These are phyloP conservation scores for Nephila pilipes DNA, from an alignment of 1,140 invertebrate genomes.

Conservation along the genomic window DNA sequence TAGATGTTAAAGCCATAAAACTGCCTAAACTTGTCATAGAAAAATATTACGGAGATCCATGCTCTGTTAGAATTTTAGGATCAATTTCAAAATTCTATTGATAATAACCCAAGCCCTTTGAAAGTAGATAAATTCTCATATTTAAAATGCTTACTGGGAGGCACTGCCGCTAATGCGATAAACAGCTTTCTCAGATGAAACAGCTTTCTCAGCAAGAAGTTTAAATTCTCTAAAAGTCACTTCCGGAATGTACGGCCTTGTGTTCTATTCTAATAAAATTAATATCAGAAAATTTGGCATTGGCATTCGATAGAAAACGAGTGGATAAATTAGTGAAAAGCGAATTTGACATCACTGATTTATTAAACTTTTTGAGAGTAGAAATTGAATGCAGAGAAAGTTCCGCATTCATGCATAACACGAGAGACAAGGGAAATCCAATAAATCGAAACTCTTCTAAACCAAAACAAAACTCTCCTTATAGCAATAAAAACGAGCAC, in stretches of 20 bases:
- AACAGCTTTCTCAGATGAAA: neutral
- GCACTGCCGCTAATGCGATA: neutral
- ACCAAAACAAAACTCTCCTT: neutral
- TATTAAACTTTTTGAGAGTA: neutral
- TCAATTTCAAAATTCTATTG: neutral
- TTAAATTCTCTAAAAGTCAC: neutral
- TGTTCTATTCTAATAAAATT: neutral
- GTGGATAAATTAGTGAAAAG: neutral
- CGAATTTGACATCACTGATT: neutral
- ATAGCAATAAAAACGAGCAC: neutral
- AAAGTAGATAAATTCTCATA: neutral
- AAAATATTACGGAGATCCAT: neutral
- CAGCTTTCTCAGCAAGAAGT: neutral
- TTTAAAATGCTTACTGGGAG: neutral
- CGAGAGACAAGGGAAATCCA: neutral
- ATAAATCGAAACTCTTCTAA: neutral
- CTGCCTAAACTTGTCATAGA: neutral
- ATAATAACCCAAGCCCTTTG: neutral
- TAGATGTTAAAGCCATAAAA: neutral
- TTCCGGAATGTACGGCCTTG: neutral
- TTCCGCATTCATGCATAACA: neutral
- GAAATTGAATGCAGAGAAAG: neutral
- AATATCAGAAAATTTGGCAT: neutral
- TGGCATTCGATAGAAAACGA: neutral
- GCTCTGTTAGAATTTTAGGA: neutral